Conservation (phyloP, 35 echinoderm and acorn worm species). For the Anneissia japonica region DNA sequence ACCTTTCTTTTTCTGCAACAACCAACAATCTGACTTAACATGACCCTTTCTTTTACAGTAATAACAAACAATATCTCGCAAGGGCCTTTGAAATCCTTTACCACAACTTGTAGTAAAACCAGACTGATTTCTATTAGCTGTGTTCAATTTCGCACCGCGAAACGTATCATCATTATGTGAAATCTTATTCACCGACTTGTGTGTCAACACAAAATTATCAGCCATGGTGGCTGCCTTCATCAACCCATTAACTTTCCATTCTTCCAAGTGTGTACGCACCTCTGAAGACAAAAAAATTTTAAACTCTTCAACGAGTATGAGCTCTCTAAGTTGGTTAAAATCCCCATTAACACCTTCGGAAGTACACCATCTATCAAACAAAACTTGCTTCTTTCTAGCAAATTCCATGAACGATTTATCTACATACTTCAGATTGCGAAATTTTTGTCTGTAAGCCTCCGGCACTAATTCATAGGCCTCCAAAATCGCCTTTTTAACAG, state of each 20-base stretch:
- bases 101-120: too few species aligned
- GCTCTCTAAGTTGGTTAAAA: neutral
- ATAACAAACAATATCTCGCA: too few species aligned
- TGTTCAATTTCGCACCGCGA: too few species aligned
- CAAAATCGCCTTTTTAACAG: conserved; percentile 28
- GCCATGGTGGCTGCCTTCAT: conserved; percentile 4
- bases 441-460: conserved; percentile 57
- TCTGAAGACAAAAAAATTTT: neutral
- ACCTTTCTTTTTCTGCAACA: too few species aligned
- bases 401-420: conserved; percentile 50
- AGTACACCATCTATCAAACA: conserved; percentile 22
- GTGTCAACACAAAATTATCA: conserved; percentile 16
- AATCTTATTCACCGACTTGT: neutral
- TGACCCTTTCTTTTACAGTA: too few species aligned
- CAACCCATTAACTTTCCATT: conserved; percentile 1
- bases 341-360: neutral
- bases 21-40: too few species aligned
- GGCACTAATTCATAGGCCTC: conserved; percentile 59
- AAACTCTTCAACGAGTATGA: conserved; percentile 15
- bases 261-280: conserved; percentile 2
- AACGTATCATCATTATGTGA: too few species aligned
- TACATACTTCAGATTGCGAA: conserved; percentile 10
- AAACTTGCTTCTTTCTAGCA: neutral
- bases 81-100: too few species aligned
- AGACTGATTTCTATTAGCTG: too few species aligned